Evolutionary conservation across 2,888 invertebrate genomes (phyloP), one percentile per base, ranked within the genome.

Genomic region (Drosophila niveifrons): DNA sequence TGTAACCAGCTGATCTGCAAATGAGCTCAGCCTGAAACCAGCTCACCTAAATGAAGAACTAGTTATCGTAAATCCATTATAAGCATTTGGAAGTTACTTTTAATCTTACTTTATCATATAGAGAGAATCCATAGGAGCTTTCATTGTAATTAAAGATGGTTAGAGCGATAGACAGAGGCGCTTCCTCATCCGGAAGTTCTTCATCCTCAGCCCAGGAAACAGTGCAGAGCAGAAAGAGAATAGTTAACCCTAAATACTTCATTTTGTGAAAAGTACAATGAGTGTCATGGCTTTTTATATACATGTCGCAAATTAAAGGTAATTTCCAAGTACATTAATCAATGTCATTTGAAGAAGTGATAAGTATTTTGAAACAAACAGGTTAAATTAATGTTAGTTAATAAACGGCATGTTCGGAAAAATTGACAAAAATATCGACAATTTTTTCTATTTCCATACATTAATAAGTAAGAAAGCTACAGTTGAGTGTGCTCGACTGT

Each of bases 211-310:
- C 28, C 41, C 53, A 43, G 17, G 53, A n/a, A 8, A 43, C 29
- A 41, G 39, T 28, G 53, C 41, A 41, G 43, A 55, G 29, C 53
- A 55, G 8, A 17, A 41, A 55, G 29, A 43, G 29, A 29, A 43
- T 29, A 28, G n/a, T 29, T 6, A 55, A 29, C 28, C 43, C 53
- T 15, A 55, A 15, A 11, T 10, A 43, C 53, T 55, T 55, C 53
- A 55, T 55, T 55, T 55, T 55, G 53, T 55, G n/a, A 17, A n/a
- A 17, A 29, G 8, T 28, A 2, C 0, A 17, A 17, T 7, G 4
- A 55, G 15, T 7, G 8, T 2, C 0, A 1, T 34, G 11, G 34
- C 17, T 39, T 2, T 10, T 8, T 55, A 55, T 55, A 52, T 52
- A 52, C 28, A 10, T 1, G 10, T 41, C 10, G 28, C 3, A 52